phyloP scores from a whole-genome alignment of 1,140 invertebrate species.

The Thaumetopoea pityocampa region DNA sequence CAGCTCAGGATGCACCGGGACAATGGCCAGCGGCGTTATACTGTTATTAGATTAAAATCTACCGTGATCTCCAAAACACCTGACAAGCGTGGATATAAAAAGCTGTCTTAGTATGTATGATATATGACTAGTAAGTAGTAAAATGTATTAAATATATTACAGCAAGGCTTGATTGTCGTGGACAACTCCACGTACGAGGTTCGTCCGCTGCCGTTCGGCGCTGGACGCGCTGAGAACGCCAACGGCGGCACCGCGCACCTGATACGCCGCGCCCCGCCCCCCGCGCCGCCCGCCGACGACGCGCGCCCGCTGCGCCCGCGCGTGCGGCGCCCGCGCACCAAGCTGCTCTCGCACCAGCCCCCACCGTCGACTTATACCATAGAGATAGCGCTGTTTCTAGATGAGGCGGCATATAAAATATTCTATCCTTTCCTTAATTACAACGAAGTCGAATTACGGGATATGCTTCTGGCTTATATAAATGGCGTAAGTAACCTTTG shows the following conservation, averaged over 20 bases:
- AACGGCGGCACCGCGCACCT: slow-evolving; percentile 71
- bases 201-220: slow-evolving; percentile 71
- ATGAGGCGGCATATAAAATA: slow-evolving; percentile 82
- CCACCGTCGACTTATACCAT: slow-evolving; percentile 74
- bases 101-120: too few species aligned
- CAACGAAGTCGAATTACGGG: slow-evolving; percentile 79
- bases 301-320: slow-evolving; percentile 38
- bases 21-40: too few species aligned
- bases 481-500: slow-evolving; percentile 78
- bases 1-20: too few species aligned
- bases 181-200: slow-evolving; percentile 81
- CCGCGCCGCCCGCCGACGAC: slow-evolving; percentile 48
- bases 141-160: too few species aligned
- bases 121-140: too few species aligned
- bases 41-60: too few species aligned
- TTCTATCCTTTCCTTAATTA: slow-evolving; percentile 82
- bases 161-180: slow-evolving; percentile 80
- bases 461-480: slow-evolving; percentile 85
- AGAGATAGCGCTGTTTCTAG: slow-evolving; percentile 85
- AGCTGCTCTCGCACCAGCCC: slow-evolving; percentile 43
- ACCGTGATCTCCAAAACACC: too few species aligned
- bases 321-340: slow-evolving; percentile 34
- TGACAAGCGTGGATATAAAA: too few species aligned
- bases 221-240: slow-evolving; percentile 40
- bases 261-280: slow-evolving; percentile 72